Evolutionary conservation across 1,140 invertebrate genomes (phyloP), one percentile per base, ranked within the genome.

Genomic region (Procambarus clarkii): DNA sequence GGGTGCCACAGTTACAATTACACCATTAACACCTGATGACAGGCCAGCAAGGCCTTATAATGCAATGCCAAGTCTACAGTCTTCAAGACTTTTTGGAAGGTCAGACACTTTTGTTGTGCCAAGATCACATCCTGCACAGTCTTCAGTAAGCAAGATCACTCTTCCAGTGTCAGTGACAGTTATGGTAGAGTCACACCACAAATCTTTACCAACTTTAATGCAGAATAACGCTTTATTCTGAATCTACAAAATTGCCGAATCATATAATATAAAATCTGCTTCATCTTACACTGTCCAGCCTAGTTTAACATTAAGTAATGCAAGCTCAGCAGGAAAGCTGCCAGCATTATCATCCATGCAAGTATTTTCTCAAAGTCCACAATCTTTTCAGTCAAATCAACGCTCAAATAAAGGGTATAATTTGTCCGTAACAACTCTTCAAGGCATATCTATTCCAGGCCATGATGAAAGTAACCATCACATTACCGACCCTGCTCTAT

Each of bases 1-100:
- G 44, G 87, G 87, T 5, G 46, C 87, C 13, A 81, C 60, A 69
- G 80, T 88, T n/a, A 88, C 87, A 69, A 88, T 88, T 50, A 88
- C 79, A 46, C 87, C 87, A 44, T 85, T 79, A n/a, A 48, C 78
- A 21, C 8, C 86, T 58, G 44, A 8, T n/a, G 77, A 80, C 13
- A 79, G 77, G 60, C 77, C 58, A 45, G 54, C 13, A n/a, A 89
- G 69, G 24, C 80, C 79, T 34, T 85, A 21, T 54, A 91, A 82
- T 86, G 82, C 89, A 46, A 71, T 91, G 78, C 87, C 87, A 7
- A 82, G 24, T 24, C 46, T 82, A 45, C 58, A 88, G 13, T 45
- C 46, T 13, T 85, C 83, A 18, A 18, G 79, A 81, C 48, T 18
- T 54, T 11, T 15, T 54, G 79, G 54, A 13, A 34, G 1, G n/a